Evolutionary conservation across 1,140 invertebrate genomes (phyloP).

Genomic region (Drosophila orena): DNA sequence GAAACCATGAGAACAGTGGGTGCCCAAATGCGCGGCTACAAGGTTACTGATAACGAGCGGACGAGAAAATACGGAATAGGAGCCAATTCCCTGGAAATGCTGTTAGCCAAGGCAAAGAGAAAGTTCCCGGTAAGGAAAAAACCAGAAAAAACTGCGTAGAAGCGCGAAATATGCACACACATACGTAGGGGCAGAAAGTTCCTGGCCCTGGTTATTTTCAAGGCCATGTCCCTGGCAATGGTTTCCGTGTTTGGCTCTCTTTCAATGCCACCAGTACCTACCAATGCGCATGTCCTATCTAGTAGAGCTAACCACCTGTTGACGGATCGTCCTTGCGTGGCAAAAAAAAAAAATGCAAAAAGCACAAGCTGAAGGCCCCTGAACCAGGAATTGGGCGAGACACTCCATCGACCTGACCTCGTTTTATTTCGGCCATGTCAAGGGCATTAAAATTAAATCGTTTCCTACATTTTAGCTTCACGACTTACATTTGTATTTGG

Average conservation of each 20-base stretch:
- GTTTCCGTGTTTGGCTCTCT: slow-evolving; percentile 64
- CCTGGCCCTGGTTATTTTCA: slow-evolving; percentile 63
- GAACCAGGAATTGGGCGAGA: slow-evolving; percentile 31
- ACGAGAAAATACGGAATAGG: slow-evolving; percentile 89
- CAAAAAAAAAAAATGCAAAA: neutral
- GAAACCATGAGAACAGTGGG: slow-evolving; percentile 10
- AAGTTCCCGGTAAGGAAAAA: slow-evolving; percentile 88
- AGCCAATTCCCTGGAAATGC: slow-evolving; percentile 87
- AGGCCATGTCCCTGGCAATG: slow-evolving; percentile 63
- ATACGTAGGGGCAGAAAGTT: slow-evolving; percentile 7
- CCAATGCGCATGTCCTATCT: slow-evolving; percentile 57
- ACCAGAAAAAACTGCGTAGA: slow-evolving; percentile 1
- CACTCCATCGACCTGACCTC: slow-evolving; percentile 31
- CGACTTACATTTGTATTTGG: slow-evolving; percentile 85
- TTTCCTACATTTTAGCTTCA: slow-evolving; percentile 46
- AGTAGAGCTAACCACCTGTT: slow-evolving; percentile 57
- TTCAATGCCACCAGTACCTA: slow-evolving; percentile 54
- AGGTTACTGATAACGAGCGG: slow-evolving; percentile 88
- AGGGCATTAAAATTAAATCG: slow-evolving; percentile 40
- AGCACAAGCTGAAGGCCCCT: slow-evolving; percentile 29
- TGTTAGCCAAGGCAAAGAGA: slow-evolving; percentile 88
- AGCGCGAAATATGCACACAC: neutral
- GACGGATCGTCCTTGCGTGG: slow-evolving; percentile 23
- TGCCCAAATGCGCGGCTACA: slow-evolving; percentile 88
- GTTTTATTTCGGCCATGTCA: slow-evolving; percentile 40